Conservation (phyloP, 92 coral and sea anemone species). For the Zoanthus sansibaricus region DNA sequence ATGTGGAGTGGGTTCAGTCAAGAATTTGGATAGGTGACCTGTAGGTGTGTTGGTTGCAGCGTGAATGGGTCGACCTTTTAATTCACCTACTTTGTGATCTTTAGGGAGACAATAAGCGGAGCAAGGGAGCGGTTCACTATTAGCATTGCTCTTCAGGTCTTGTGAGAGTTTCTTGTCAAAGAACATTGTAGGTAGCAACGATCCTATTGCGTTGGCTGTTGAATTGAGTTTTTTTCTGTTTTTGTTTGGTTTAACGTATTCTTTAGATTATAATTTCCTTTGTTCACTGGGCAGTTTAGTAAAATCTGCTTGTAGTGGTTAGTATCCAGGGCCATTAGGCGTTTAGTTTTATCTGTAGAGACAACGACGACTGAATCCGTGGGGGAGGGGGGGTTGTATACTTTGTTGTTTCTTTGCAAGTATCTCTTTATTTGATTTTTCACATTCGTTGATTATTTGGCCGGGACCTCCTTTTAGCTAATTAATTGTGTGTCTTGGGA, state of each 20-base stretch:
- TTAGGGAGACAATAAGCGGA: constrained; percentile 61
- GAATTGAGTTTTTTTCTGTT: constrained; percentile 58
- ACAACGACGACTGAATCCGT: constrained; percentile 49
- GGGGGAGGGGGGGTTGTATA: constrained; percentile 42
- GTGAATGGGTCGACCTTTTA: constrained; percentile 71
- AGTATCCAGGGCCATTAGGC: constrained; percentile 62
- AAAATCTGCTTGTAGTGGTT: constrained; percentile 57
- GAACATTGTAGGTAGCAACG: constrained; percentile 52
- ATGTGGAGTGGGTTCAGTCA: constrained; percentile 44
- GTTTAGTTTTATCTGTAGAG: constrained; percentile 65
- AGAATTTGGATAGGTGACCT: constrained; percentile 56
- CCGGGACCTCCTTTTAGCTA: no score
- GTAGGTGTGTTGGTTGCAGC: constrained; percentile 72
- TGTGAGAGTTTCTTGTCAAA: constrained; percentile 47
- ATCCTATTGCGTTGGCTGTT: constrained; percentile 58
- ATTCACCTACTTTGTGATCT: constrained; percentile 68
- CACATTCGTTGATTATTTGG: no score
- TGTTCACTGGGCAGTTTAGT: constrained; percentile 51
- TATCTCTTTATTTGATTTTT: not conserved
- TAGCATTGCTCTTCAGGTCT: constrained; percentile 49
- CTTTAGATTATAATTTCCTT: constrained; percentile 61
- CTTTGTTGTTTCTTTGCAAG: constrained; percentile 30
- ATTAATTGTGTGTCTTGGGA: no score
- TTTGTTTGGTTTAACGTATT: constrained; percentile 56
- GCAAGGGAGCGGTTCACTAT: constrained; percentile 67